phyloP scores from a whole-genome alignment of 2,888 invertebrate species.

The Eustalomyia histrio region DNA sequence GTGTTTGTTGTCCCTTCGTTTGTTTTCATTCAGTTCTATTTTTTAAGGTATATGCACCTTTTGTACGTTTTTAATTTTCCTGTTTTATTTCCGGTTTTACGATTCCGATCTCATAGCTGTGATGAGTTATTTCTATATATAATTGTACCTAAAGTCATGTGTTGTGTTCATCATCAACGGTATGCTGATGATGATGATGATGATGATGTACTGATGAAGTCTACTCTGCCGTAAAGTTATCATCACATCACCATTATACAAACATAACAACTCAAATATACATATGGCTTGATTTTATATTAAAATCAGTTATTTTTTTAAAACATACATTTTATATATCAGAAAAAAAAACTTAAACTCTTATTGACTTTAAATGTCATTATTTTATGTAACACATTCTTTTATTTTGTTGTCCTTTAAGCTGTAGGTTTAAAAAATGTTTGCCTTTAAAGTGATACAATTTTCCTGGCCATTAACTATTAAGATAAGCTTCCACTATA shows the following conservation, averaged over 20 bases:
- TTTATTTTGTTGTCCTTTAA: constrained; percentile 22
- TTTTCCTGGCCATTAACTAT: constrained; percentile 47
- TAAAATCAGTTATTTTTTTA: constrained; percentile 19
- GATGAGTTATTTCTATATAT: constrained; percentile 61
- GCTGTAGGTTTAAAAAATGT: background rate
- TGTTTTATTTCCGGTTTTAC: constrained; percentile 79
- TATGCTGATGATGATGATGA: background rate
- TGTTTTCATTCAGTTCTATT: constrained; percentile 20
- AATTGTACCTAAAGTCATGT: constrained; percentile 45
- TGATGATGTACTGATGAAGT: constrained; percentile 38
- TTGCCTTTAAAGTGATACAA: constrained; percentile 14
- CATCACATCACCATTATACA: constrained; percentile 27
- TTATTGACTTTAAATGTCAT: constrained; percentile 45
- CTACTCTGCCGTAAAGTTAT: constrained; percentile 35
- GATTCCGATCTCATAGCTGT: constrained; percentile 76
- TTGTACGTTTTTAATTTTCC: constrained; percentile 79
- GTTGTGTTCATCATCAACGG: constrained; percentile 10
- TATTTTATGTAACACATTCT: constrained; percentile 15
- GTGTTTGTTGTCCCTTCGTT: constrained; percentile 63
- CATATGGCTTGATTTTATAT: constrained; percentile 32
- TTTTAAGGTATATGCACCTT: constrained; percentile 73
- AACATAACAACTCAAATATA: constrained; percentile 16
- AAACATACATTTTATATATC: background rate
- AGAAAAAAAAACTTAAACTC: background rate
- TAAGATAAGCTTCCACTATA: constrained; percentile 21